Evolutionary conservation across 2,797 vertebrate species (phyloP), one percentile per base, ranked within the genome.

Genomic region (Ciconia nigra): DNA sequence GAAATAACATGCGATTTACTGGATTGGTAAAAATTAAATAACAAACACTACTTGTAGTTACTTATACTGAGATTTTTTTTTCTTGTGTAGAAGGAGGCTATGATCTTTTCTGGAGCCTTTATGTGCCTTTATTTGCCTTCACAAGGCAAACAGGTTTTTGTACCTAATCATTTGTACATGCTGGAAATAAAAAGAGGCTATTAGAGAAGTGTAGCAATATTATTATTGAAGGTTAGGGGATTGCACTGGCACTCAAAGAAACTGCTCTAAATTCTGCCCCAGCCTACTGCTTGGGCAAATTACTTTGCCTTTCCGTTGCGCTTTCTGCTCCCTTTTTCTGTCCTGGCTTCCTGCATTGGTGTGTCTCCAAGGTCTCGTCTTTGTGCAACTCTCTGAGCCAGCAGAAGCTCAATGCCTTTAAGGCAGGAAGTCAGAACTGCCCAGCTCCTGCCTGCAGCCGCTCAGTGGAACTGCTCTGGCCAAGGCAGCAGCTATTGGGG

Each of bases 271-370:
- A 92, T 96, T 93, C 96, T 63, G 28, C 61, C 54, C 83, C 77
- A 93, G 76, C 83, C 72, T 83, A 37, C 57, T 52, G 47, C 90
- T 55, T 41, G 80, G 72, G 88, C 77, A 90, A 91, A 80, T 88
- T 18, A 17, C 91, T 92, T 87, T 89, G 81, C 54, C 42, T 85
- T 95, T 83, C 39, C 84, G 63, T 89, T 63, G 51, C 3, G 39
- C 63, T 89, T 29, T 74, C 71, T 92, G 93, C 89, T 93, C 84
- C 84, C 87, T 85, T 94, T 95, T 93, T 91, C 74, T 51, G 21
- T 46, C 35, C 84, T 96, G 91, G 62, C 89, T 93, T 95, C 93
- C 91, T 94, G 89, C 70, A 1, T 29, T 96, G 93, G 73, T 85
- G 89, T 61, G 44, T 80, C 87, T 89, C 93, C 94, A 94, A 87